Evolutionary conservation across 2,797 vertebrate genomes (phyloP).

Genomic region (Meriones psammophilus): DNA sequence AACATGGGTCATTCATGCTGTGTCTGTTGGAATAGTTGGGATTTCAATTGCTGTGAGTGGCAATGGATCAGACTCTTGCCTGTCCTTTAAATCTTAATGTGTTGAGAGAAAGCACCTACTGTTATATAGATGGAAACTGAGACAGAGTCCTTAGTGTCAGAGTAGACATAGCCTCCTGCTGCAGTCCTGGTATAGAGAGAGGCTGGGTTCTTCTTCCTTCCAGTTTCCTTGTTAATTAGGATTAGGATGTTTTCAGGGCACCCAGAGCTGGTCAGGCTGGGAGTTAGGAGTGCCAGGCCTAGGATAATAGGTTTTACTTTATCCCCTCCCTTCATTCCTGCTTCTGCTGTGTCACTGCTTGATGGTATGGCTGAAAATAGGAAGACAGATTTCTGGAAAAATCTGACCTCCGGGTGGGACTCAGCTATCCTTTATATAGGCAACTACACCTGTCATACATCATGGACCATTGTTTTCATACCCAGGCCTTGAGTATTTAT

Average conservation of each 20-base stretch:
- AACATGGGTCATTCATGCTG: neutral
- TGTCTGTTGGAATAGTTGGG: neutral
- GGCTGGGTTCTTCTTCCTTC: neutral
- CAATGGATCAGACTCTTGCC: neutral
- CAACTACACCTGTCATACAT: neutral
- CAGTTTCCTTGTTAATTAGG: neutral
- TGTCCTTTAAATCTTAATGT: neutral
- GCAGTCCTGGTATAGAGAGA: neutral
- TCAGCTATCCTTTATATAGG: neutral
- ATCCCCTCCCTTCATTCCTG: neutral
- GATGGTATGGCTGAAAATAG: neutral
- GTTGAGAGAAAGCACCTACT: neutral
- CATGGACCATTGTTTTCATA: neutral
- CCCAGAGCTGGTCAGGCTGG: neutral
- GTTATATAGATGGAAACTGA: neutral
- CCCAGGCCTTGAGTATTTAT: no score
- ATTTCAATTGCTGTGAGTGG: neutral
- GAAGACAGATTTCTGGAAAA: neutral
- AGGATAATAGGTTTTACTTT: accelerated
- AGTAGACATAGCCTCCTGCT: accelerated
- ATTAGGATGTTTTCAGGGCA: neutral
- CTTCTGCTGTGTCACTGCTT: neutral
- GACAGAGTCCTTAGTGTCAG: no score
- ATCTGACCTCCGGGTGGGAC: neutral
- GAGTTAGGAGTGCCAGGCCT: neutral